phyloP scores from a whole-genome alignment of 1,140 invertebrate species.

The Chironomus striatipennis region DNA sequence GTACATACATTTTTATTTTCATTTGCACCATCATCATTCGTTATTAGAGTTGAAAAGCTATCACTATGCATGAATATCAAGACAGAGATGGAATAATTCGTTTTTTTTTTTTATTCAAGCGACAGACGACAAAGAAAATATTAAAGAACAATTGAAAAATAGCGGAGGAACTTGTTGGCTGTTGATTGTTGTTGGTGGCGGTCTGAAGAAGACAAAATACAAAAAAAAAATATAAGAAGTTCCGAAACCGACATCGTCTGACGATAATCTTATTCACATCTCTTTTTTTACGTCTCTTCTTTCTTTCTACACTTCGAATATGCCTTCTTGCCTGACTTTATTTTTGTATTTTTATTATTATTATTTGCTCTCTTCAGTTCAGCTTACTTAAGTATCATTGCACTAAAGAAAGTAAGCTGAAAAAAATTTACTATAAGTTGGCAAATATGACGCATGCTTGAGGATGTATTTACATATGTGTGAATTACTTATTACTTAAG shows the following conservation, averaged over 20 bases:
- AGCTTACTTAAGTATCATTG: background rate
- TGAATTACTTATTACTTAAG: no score
- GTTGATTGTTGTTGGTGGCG: background rate
- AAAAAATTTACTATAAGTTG: background rate
- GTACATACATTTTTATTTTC: no score
- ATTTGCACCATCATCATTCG: no score
- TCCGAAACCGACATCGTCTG: background rate
- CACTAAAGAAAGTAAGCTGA: background rate
- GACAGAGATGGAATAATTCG: background rate
- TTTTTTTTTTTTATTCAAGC: background rate
- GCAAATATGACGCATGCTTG: no score
- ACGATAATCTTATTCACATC: slow-evolving; percentile 13
- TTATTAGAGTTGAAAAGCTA: no score
- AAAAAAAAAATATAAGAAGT: background rate
- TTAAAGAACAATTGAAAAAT: slow-evolving; percentile 5
- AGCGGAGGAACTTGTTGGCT: slow-evolving; percentile 4
- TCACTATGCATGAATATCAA: background rate
- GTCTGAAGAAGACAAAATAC: no score
- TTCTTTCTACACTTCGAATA: background rate
- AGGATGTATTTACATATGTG: no score
- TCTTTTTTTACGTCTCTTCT: background rate
- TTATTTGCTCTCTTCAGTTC: background rate
- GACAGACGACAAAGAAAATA: background rate
- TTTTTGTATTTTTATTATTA: no score
- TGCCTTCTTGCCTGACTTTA: background rate